These are phyloP conservation scores for Stegodyphus dumicola DNA, from an alignment of 1,140 invertebrate species.

Conservation along the genomic window DNA sequence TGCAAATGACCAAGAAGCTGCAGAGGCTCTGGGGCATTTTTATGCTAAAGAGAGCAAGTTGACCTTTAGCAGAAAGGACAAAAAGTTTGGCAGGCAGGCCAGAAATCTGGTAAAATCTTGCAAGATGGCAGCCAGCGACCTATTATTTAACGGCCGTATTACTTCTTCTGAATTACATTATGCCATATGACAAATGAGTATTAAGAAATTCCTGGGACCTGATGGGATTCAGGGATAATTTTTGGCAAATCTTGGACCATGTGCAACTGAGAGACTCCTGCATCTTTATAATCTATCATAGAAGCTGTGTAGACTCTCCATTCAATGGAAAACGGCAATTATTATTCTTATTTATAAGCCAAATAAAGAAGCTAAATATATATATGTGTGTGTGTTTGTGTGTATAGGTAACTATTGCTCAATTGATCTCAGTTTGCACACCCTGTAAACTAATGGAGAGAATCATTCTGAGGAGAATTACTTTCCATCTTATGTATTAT, in stretches of 20 bases:
- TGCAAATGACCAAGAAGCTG: not conserved
- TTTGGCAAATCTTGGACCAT: not conserved
- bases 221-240: too few species aligned
- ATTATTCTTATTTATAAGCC: not conserved
- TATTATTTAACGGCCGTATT: not conserved
- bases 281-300: not conserved
- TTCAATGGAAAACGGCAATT: not conserved
- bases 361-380: not conserved
- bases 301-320: not conserved
- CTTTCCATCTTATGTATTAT: not conserved
- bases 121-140: not conserved
- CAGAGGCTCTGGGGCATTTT: not conserved
- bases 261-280: not conserved
- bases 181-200: not conserved
- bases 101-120: not conserved
- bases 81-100: not conserved
- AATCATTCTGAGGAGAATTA: conserved; percentile 3
- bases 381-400: too few species aligned
- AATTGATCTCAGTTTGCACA: not conserved
- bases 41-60: conserved; percentile 6
- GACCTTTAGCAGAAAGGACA: not conserved
- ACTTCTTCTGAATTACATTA: not conserved
- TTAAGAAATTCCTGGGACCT: not conserved
- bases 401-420: not conserved
- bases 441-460: not conserved